Conservation (phyloP, 2,888 invertebrate species). For the Harpalus rubripes region DNA sequence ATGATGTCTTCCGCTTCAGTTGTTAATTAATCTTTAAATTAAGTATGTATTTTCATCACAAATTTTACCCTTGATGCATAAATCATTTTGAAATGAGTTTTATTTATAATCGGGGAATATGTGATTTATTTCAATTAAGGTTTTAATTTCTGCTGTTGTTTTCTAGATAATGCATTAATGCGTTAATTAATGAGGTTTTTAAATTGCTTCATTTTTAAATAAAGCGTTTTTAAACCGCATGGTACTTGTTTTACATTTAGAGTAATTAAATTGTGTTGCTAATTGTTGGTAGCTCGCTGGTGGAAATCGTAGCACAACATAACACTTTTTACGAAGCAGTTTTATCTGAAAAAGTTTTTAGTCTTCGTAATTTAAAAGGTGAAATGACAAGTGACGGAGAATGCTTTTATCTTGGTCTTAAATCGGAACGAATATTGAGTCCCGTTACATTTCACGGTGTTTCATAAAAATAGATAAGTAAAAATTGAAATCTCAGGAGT, state of each 20-base stretch:
- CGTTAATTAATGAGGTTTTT: not conserved
- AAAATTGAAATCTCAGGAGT: not conserved
- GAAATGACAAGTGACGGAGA: not conserved
- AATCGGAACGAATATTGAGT: not conserved
- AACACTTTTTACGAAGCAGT: not conserved
- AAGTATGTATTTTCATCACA: not conserved
- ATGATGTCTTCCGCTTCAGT: slow-evolving; percentile 1
- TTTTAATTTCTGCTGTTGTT: not conserved
- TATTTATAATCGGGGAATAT: not conserved
- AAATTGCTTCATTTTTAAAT: not conserved
- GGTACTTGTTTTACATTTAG: not conserved
- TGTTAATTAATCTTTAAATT: slow-evolving; percentile 17
- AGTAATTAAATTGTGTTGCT: not conserved
- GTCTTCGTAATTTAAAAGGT: not conserved
- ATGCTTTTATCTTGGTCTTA: not conserved
- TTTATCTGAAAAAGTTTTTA: not conserved
- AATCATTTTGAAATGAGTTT: not conserved
- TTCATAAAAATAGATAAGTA: slow-evolving; percentile 3
- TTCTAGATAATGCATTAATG: not conserved
- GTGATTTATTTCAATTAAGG: not conserved
- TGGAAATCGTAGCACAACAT: not conserved
- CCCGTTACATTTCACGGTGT: not conserved
- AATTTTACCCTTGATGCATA: not conserved
- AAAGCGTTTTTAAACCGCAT: not conserved
- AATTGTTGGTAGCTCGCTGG: not conserved